A percentile compares a stretch with the other conserved stretches of the same genome.
Evolutionary conservation across 2,113 vertebrate species (phyloP).

Genomic region (Acanthochromis polyacanthus): DNA sequence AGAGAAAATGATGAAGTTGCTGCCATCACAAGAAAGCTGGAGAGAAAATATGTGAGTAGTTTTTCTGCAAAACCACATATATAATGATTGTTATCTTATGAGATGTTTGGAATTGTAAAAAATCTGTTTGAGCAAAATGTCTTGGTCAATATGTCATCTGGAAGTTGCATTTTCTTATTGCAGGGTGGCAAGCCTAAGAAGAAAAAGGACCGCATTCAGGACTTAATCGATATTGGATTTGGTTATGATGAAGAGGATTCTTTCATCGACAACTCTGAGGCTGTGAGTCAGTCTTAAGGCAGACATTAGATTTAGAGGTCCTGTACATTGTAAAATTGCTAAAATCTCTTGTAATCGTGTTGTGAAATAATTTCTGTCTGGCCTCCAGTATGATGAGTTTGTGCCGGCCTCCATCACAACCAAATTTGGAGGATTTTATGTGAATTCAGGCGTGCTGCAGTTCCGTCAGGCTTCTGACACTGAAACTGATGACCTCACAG

Average conservation of each 20-base stretch:
- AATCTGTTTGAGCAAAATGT: too few relatives aligned
- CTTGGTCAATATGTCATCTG: neutral
- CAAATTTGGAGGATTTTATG: constrained; percentile 95
- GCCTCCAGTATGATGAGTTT: constrained; percentile 93
- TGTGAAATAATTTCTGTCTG: neutral
- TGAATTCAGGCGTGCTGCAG: constrained; percentile 93
- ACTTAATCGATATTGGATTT: constrained; percentile 95
- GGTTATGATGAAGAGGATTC: constrained; percentile 97
- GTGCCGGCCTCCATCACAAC: constrained; percentile 95
- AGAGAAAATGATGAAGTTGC: constrained; percentile 86
- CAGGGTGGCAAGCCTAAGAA: constrained; percentile 88
- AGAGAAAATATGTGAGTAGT: constrained; percentile 93
- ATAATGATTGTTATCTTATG: too few relatives aligned
- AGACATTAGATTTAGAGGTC: neutral
- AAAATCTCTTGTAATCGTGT: neutral
- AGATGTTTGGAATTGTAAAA: too few relatives aligned
- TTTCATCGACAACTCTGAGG: constrained; percentile 98
- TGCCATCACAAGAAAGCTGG: constrained; percentile 87
- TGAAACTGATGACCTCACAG: constrained; percentile 82
- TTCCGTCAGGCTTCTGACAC: constrained; percentile 92
- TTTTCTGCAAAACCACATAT: neutral
- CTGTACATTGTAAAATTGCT: neutral
- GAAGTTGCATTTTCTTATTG: constrained; percentile 19
- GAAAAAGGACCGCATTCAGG: constrained; percentile 92
- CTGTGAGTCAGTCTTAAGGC: constrained; percentile 85